These are phyloP conservation scores for Parapsyche elsis DNA, from an alignment of 1,140 invertebrate species.

Conservation along the genomic window DNA sequence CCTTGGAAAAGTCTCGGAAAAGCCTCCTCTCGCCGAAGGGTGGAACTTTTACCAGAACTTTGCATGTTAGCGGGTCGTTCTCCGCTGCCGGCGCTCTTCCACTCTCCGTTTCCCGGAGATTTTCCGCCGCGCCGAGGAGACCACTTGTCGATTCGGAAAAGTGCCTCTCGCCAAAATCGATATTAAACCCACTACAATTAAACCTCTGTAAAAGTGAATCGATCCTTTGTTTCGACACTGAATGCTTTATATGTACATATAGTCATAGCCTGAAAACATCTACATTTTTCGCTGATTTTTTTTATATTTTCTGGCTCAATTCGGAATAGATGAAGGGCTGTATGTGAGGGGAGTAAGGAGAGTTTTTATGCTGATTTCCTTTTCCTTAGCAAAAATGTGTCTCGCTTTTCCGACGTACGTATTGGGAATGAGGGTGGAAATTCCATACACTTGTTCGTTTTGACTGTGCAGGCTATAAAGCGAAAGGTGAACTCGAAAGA, in stretches of 20 bases:
- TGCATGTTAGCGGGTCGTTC: conserved; percentile 37
- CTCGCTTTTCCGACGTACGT: not conserved
- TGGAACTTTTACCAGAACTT: conserved; percentile 32
- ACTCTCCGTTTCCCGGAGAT: not conserved
- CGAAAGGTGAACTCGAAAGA: not conserved
- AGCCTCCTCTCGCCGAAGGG: conserved; percentile 3
- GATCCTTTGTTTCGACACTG: too few relatives aligned
- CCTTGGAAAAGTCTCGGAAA: conserved; percentile 35
- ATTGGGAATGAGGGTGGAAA: not conserved
- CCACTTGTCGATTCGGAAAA: conserved; percentile 19
- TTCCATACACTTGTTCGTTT: conserved; percentile 10
- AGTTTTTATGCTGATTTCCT: conserved; percentile 29
- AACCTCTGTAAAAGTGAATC: not conserved
- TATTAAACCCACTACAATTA: too few relatives aligned
- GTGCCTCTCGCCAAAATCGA: too few relatives aligned
- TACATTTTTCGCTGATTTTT: not conserved
- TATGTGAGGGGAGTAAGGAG: not conserved
- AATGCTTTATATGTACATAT: too few relatives aligned
- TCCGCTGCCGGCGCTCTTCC: not conserved
- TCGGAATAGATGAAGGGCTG: not conserved
- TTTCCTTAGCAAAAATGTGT: not conserved
- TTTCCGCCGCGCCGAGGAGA: not conserved
- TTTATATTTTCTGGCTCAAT: not conserved
- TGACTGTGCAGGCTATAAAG: not conserved
- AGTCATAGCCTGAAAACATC: too few relatives aligned